phyloP scores from a whole-genome alignment of 2,888 invertebrate genomes.

The Coremacera marginata region DNA sequence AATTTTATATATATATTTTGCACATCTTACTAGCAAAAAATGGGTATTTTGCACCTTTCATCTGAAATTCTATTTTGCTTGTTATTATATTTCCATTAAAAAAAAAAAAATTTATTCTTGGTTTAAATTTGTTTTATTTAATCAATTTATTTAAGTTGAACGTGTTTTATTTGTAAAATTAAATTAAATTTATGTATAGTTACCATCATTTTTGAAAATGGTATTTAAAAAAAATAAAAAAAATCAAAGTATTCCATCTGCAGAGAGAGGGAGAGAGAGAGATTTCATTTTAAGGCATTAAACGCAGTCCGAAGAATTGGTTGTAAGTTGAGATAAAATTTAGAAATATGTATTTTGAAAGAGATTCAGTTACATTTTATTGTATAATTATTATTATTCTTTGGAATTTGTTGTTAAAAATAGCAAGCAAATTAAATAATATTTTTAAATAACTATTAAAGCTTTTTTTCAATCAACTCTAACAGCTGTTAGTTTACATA shows the following conservation, averaged over 20 bases:
- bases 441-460: constrained; percentile 10
- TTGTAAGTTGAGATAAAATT: not conserved
- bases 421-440: no score
- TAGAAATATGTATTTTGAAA: not conserved
- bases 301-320: constrained; percentile 25
- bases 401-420: no score
- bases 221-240: not conserved
- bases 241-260: not conserved
- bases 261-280: not conserved
- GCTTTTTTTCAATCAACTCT: not conserved
- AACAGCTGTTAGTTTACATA: no score
- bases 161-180: constrained; percentile 10
- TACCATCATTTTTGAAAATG: not conserved
- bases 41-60: no score
- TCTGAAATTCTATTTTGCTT: no score
- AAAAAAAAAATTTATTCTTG: not conserved
- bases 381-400: no score
- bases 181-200: not conserved
- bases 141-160: constrained; percentile 6
- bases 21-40: no score
- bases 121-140: not conserved
- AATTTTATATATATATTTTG: no score
- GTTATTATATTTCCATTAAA: no score
- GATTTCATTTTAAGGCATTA: constrained; percentile 17
- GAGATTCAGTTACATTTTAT: not conserved